These are phyloP conservation scores for Sander vitreus DNA, from an alignment of 2,113 vertebrate species.

Conservation along the genomic window DNA sequence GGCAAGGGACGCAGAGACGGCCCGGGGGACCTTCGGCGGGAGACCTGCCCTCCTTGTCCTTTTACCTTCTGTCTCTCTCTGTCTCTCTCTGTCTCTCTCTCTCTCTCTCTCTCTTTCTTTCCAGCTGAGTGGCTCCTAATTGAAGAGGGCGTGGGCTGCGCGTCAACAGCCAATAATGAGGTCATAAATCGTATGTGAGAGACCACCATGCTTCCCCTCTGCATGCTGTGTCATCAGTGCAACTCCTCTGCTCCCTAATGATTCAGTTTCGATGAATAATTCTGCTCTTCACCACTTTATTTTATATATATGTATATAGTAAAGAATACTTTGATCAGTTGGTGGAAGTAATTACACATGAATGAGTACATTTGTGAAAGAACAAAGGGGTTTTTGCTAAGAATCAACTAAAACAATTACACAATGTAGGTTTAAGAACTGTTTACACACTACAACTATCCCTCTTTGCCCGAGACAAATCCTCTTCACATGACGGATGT, in stretches of 20 bases:
- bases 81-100: not conserved
- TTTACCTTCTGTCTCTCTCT: slow-evolving; percentile 27
- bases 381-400: too few species aligned
- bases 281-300: not conserved
- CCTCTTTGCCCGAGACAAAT: too few species aligned
- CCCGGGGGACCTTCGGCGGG: slow-evolving; percentile 51
- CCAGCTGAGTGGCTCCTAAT: slow-evolving; percentile 74
- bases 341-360: too few species aligned
- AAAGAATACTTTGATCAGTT: too few species aligned
- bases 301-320: too few species aligned
- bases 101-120: slow-evolving; percentile 44
- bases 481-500: too few species aligned
- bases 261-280: not conserved
- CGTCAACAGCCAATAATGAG: slow-evolving; percentile 49
- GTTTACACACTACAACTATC: too few species aligned
- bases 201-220: not conserved
- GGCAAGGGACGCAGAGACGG: slow-evolving; percentile 42
- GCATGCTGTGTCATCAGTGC: not conserved
- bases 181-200: slow-evolving; percentile 60
- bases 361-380: too few species aligned
- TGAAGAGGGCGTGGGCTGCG: slow-evolving; percentile 62
- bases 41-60: slow-evolving; percentile 12
- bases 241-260: slow-evolving; percentile 15
- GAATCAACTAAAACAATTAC: too few species aligned
- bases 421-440: too few species aligned